These are phyloP conservation scores for Nemapogon koenigi DNA, from an alignment of 2,888 invertebrate genomes.

Conservation along the genomic window DNA sequence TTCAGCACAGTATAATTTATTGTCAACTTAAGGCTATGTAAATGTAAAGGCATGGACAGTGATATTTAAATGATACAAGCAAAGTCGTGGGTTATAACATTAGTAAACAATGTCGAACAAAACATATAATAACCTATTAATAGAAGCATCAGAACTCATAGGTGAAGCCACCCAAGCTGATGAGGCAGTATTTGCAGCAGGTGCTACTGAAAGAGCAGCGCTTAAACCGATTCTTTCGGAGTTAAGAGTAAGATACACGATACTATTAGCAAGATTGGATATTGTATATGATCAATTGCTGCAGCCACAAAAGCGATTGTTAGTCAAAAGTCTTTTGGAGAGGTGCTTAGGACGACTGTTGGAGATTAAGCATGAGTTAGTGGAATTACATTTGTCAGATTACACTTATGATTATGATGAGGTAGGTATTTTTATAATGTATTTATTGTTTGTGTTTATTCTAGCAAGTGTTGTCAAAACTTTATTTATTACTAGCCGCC, in stretches of 20 bases:
- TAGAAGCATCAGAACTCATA: slow-evolving; percentile 56
- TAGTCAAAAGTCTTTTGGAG: slow-evolving; percentile 78
- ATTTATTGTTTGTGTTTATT: no score
- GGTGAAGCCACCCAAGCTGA: slow-evolving; percentile 68
- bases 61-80: background rate
- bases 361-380: slow-evolving; percentile 88
- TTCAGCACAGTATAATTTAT: no score
- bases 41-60: background rate
- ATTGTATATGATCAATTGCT: slow-evolving; percentile 88
- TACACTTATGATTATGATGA: slow-evolving; percentile 83
- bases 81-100: background rate
- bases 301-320: slow-evolving; percentile 89
- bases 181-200: slow-evolving; percentile 67
- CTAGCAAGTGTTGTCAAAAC: no score
- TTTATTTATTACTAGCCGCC: no score
- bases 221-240: slow-evolving; percentile 70
- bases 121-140: slow-evolving; percentile 75
- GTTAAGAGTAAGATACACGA: slow-evolving; percentile 83
- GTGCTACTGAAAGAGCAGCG: slow-evolving; percentile 63
- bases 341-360: slow-evolving; percentile 81
- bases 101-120: slow-evolving; percentile 70
- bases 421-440: slow-evolving; percentile 25
- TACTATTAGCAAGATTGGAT: slow-evolving; percentile 76
- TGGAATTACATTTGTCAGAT: slow-evolving; percentile 85
- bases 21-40: no score